Conservation (phyloP, 2,113 vertebrate species). For the Serilophus lunatus region DNA sequence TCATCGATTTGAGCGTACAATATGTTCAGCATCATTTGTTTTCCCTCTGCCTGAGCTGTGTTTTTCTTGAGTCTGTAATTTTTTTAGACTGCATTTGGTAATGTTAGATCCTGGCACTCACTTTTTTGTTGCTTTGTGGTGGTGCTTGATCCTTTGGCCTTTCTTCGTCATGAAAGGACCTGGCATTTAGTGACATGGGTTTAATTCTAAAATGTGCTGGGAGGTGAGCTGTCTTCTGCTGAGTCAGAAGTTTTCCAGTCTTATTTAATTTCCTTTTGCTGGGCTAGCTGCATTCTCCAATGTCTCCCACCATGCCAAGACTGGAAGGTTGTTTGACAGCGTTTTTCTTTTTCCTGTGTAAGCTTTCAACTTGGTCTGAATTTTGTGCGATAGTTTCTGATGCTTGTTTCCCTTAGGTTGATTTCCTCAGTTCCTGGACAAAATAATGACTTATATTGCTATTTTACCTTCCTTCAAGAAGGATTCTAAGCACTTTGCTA, state of each 20-base stretch:
- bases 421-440: neutral
- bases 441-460: neutral
- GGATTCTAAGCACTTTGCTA: neutral
- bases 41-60: neutral
- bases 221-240: neutral
- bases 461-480: constrained; percentile 26
- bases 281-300: constrained; percentile 5
- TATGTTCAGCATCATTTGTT: constrained; percentile 25
- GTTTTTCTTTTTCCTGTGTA: constrained; percentile 28
- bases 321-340: constrained; percentile 27
- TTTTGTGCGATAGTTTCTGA: constrained; percentile 32
- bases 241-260: neutral
- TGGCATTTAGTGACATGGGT: neutral
- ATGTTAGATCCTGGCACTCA: rapidly evolving
- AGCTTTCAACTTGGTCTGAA: neutral
- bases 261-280: constrained; percentile 6
- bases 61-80: neutral
- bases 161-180: neutral
- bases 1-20: neutral
- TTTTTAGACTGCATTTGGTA: constrained; percentile 29
- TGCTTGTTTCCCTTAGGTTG: constrained; percentile 22
- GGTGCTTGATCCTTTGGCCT: neutral
- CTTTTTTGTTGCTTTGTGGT: neutral
- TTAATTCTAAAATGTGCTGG: neutral
- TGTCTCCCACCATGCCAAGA: neutral